Base-by-base conservation (phyloP, 2,888 invertebrate species). In the Anthophora plumipes region DNA sequence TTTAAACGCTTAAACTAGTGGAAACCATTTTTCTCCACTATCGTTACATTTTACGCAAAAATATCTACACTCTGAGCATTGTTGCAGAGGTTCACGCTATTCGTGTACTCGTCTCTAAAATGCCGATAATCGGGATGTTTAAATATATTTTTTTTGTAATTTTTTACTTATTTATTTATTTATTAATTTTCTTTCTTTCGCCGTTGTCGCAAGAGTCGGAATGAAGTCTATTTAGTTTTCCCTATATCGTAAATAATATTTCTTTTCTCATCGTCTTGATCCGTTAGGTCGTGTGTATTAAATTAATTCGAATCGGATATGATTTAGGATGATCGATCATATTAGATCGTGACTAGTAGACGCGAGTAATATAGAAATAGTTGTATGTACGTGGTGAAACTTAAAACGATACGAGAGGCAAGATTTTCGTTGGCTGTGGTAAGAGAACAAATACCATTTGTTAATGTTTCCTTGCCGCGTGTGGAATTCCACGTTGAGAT, bases 401-500 rank as follows among this genome's bases (percentile, higher is more conserved):
- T 25, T n/a, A 22, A n/a, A 59, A 22, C 5, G 55, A 37, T 37
- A 14, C 5, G 41, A 22, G 8, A 31, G 50, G 48, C 50, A 39
- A 79, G 70, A 68, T 64, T 74, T n/a, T 73, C 22, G 50, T 66
- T 69, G 66, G 54, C 39, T 72, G 66, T 52, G n/a, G 69, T 64
- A 57, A 50, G 48, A 8, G 14, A 52, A 50, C 46, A 50, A 71
- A 54, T 31, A 41, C 25, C 60, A 61, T 70, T 39, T 17, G 59
- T 69, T 39, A 39, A 14, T 20, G 12, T 20, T 67, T 22, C 61
- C 12, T 20, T 8, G 14, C 20, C 50, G 31, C 1, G 1, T 71
- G 9, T 43, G 43, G 46, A 57, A 69, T 8, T 68, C 50, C 61
- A 43, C 20, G n/a, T n/a, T n/a, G 22, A 37, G 52, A 25, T 66